These are phyloP conservation scores for Schizopygopsis pylzovi DNA, from an alignment of 2,797 vertebrate species.

Conservation along the genomic window DNA sequence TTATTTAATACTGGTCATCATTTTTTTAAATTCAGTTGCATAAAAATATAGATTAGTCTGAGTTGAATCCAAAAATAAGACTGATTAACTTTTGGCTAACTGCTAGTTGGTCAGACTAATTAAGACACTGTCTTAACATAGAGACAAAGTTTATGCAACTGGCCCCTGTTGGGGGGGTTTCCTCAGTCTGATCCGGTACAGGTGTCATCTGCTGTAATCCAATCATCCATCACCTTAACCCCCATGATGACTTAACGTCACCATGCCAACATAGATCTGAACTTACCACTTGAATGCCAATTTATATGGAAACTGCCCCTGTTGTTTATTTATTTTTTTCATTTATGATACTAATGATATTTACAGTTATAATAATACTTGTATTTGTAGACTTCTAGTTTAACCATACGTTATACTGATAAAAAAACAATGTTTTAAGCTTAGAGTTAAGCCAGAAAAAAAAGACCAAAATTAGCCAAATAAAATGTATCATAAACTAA, in stretches of 20 bases:
- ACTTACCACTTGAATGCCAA: neutral
- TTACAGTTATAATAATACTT: neutral
- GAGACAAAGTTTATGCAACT: too few species aligned
- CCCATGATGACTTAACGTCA: conserved; percentile 26
- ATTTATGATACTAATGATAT: neutral
- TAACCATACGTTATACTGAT: neutral
- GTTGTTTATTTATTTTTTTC: conserved; percentile 6
- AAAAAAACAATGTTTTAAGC: neutral
- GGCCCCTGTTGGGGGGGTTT: conserved; percentile 7
- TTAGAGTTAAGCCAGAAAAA: neutral
- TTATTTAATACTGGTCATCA: too few species aligned
- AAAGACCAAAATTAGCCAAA: neutral
- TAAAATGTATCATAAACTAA: neutral
- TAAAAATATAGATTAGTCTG: too few species aligned
- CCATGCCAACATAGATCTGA: conserved; percentile 41
- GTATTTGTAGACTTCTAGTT: neutral
- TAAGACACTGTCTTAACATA: too few species aligned
- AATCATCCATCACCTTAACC: conserved; percentile 46
- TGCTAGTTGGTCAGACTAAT: too few species aligned
- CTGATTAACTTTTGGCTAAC: too few species aligned
- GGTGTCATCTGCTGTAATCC: conserved; percentile 48
- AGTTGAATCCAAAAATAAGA: too few species aligned
- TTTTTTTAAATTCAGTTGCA: too few species aligned
- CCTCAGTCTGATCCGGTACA: conserved; percentile 32
- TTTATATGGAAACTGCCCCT: neutral